Percentiles rank a stretch among this genome's conserved stretches.
Evolutionary conservation across 2,888 invertebrate species (phyloP).

Genomic region (Dicranocentrus wangi): DNA sequence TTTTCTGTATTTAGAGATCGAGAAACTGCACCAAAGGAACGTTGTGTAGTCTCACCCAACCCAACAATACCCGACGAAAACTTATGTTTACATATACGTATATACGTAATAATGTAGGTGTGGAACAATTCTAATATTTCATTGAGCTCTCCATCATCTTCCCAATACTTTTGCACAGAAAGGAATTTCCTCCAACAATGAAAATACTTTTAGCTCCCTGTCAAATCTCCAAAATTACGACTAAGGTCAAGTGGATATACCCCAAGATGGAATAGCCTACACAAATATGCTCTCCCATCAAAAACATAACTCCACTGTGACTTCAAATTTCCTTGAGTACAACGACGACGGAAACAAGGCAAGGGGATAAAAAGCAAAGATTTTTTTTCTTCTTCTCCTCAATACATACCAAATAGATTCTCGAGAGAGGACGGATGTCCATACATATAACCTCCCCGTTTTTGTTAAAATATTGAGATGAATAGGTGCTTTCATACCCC

Average conservation of each 20-base stretch:
- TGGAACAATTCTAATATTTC: conserved; percentile 58
- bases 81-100: too few species aligned
- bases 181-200: conserved; percentile 27
- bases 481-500: too few species aligned
- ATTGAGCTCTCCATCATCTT: conserved; percentile 21
- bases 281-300: background rate
- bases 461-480: conserved; percentile 3
- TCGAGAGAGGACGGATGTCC: conserved; percentile 36
- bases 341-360: conserved; percentile 14
- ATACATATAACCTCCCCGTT: background rate
- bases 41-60: too few species aligned
- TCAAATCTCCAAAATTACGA: conserved; percentile 49
- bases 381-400: too few species aligned
- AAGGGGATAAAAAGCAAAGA: conserved; percentile 25
- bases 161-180: conserved; percentile 38
- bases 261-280: conserved; percentile 51
- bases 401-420: too few species aligned
- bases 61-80: too few species aligned
- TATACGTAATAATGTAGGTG: conserved; percentile 62
- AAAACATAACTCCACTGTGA: too few species aligned
- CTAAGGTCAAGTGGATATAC: conserved; percentile 62
- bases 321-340: conserved; percentile 11
- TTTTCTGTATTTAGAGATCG: too few species aligned
- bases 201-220: conserved; percentile 35
- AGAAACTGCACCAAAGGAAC: too few species aligned